These are phyloP conservation scores for Nomia melanderi DNA, from an alignment of 1,140 invertebrate genomes.

Conservation along the genomic window DNA sequence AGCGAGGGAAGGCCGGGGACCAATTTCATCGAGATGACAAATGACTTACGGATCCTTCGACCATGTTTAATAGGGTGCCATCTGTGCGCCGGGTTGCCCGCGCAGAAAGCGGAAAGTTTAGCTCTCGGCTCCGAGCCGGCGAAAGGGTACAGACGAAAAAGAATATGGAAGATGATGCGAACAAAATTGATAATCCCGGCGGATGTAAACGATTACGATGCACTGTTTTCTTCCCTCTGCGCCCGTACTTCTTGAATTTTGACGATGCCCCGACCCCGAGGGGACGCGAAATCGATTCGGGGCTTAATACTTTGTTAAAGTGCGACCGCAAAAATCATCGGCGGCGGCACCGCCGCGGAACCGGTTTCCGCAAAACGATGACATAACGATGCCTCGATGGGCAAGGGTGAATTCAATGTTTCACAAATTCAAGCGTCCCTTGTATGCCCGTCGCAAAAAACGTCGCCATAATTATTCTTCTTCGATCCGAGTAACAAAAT, in stretches of 20 bases:
- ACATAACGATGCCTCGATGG: conserved; percentile 63
- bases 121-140: no score
- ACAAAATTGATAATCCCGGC: conserved; percentile 73
- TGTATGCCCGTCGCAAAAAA: neutral
- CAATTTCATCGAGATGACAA: conserved; percentile 68
- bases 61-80: conserved; percentile 66
- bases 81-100: conserved; percentile 55
- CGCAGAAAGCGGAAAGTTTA: conserved; percentile 59
- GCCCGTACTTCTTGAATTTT: conserved; percentile 56
- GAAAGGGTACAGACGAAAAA: conserved; percentile 4
- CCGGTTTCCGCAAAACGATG: conserved; percentile 69
- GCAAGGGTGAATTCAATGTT: conserved; percentile 65
- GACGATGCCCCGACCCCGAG: conserved; percentile 47
- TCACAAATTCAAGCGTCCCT: conserved; percentile 62
- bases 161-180: conserved; percentile 65
- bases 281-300: conserved; percentile 63
- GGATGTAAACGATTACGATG: conserved; percentile 71
- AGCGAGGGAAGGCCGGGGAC: conserved; percentile 50
- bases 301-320: conserved; percentile 65
- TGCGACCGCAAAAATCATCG: conserved; percentile 63
- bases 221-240: conserved; percentile 44
- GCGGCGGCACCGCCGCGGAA: conserved; percentile 48
- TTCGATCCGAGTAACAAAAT: neutral
- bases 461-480: neutral
- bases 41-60: conserved; percentile 62